phyloP scores from a whole-genome alignment of 1,140 invertebrate genomes.

The Bilobella aurantiaca region DNA sequence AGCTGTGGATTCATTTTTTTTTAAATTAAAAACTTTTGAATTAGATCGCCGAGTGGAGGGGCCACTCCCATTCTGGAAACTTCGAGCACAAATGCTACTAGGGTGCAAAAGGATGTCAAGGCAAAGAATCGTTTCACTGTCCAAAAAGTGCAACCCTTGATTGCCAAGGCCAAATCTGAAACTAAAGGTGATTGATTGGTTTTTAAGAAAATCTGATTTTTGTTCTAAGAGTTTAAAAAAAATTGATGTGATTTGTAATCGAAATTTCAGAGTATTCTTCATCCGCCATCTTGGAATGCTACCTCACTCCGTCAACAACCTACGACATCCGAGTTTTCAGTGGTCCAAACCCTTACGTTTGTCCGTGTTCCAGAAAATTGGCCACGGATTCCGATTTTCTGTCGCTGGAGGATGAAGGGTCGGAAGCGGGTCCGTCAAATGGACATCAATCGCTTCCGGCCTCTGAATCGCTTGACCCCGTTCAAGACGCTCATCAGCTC shows the following conservation, averaged over 20 bases:
- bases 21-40: no score
- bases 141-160: no score
- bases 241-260: not conserved
- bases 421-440: not conserved
- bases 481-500: constrained; percentile 41
- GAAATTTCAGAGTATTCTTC: constrained; percentile 39
- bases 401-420: not conserved
- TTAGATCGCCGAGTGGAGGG: no score
- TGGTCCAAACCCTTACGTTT: constrained; percentile 28
- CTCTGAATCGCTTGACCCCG: constrained; percentile 35
- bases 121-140: no score
- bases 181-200: not conserved
- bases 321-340: constrained; percentile 38
- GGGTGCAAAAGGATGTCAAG: no score
- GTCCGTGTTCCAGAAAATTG: constrained; percentile 13
- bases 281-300: constrained; percentile 38
- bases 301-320: constrained; percentile 38
- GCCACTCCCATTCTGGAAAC: no score
- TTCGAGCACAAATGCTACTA: no score
- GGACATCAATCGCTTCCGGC: not conserved
- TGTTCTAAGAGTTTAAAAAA: no score
- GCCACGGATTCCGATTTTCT: constrained; percentile 34
- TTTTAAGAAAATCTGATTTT: not conserved
- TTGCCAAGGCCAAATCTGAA: no score
- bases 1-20: no score